Percentiles rank a stretch among this genome's conserved stretches.
Conservation (phyloP, 2,888 invertebrate species). For the Temnothorax ravouxi region DNA sequence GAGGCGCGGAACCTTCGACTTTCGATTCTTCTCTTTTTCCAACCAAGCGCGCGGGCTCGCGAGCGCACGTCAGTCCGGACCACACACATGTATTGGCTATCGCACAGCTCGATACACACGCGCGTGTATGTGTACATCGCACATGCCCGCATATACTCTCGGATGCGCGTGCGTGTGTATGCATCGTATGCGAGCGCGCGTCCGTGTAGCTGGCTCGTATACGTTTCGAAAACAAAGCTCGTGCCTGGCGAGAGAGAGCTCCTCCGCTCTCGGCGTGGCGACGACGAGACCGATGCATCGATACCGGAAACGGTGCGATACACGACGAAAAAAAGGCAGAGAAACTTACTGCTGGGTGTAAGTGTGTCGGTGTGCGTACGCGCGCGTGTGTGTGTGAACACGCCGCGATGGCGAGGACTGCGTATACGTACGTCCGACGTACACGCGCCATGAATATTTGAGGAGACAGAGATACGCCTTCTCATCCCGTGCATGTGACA, state of each 20-base stretch:
- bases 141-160: neutral
- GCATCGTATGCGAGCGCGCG: constrained; percentile 29
- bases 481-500: constrained; percentile 58
- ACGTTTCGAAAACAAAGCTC: constrained; percentile 79
- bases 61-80: constrained; percentile 61
- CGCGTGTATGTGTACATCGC: constrained; percentile 41
- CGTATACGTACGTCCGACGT: constrained; percentile 49
- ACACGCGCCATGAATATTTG: constrained; percentile 73
- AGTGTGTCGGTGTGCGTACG: constrained; percentile 36
- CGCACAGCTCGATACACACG: constrained; percentile 41
- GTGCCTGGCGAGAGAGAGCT: constrained; percentile 77
- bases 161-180: neutral
- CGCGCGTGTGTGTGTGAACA: neutral
- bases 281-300: constrained; percentile 78
- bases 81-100: constrained; percentile 63
- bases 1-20: constrained; percentile 79
- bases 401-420: constrained; percentile 15
- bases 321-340: constrained; percentile 67
- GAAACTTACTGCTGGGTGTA: constrained; percentile 64
- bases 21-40: constrained; percentile 70
- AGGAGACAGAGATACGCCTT: constrained; percentile 69
- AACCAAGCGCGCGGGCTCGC: constrained; percentile 53
- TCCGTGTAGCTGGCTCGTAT: constrained; percentile 34
- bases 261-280: constrained; percentile 72
- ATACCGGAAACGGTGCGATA: constrained; percentile 81